These are phyloP conservation scores for Nannobrachium achirus DNA, from an alignment of 2,113 vertebrate species.

Conservation along the genomic window DNA sequence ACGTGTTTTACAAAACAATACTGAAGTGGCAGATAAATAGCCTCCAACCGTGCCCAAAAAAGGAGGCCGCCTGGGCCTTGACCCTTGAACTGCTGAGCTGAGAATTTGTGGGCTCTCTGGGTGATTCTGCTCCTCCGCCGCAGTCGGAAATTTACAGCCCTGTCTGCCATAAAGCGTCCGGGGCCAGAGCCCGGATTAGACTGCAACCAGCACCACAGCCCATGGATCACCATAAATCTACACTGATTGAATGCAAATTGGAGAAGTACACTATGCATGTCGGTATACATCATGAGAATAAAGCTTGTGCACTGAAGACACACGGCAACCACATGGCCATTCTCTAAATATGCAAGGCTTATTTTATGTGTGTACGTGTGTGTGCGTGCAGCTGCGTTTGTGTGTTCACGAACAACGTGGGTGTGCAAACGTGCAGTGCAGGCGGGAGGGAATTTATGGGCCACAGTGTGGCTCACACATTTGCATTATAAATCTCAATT, in stretches of 20 bases:
- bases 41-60: slow-evolving; percentile 10
- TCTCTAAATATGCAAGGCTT: slow-evolving; percentile 55
- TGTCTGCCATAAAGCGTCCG: slow-evolving; percentile 66
- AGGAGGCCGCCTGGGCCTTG: slow-evolving; percentile 32
- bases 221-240: slow-evolving; percentile 75
- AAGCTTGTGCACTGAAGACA: slow-evolving; percentile 35
- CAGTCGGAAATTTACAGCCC: slow-evolving; percentile 73
- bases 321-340: slow-evolving; percentile 19
- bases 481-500: slow-evolving; percentile 80
- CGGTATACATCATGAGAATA: slow-evolving; percentile 71
- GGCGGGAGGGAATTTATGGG: slow-evolving; percentile 61
- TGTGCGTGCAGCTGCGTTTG: slow-evolving; percentile 13
- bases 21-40: slow-evolving; percentile 24
- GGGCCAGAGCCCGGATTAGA: slow-evolving; percentile 68
- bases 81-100: slow-evolving; percentile 71
- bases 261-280: slow-evolving; percentile 69
- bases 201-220: slow-evolving; percentile 65
- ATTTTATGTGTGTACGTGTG: slow-evolving; percentile 45
- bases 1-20: slow-evolving; percentile 31
- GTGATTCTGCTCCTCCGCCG: slow-evolving; percentile 54
- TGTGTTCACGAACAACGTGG: slow-evolving; percentile 1
- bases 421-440: slow-evolving; percentile 25
- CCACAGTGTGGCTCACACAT: slow-evolving; percentile 61
- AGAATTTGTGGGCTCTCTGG: slow-evolving; percentile 58
- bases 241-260: slow-evolving; percentile 80